Percentiles rank a stretch among this genome's conserved stretches.
These are phyloP conservation scores for Hexactinellida sp. DNA, from an alignment of 37 sponge, comb jelly and placozoan genomes.

Conservation along the genomic window DNA sequence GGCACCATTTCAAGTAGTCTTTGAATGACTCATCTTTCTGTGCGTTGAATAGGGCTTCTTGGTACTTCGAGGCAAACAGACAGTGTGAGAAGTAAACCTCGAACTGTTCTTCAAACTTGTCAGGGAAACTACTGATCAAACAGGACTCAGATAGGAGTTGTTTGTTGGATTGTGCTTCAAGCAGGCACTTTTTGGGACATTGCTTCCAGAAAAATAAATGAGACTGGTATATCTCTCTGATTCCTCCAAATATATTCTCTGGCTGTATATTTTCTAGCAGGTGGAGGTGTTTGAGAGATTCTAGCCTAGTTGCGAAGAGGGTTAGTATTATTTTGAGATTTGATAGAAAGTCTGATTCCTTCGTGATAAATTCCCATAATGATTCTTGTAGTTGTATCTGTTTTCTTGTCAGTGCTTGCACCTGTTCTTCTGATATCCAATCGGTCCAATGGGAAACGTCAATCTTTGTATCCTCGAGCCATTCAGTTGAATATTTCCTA, in stretches of 20 bases:
- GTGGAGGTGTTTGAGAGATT: not conserved
- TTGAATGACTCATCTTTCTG: not conserved
- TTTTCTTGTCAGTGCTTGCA: not conserved
- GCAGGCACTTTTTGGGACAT: not conserved
- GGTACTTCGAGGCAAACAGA: not conserved
- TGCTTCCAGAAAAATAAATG: not conserved
- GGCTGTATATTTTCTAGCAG: not conserved
- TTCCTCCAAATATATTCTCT: not conserved
- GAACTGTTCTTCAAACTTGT: not conserved
- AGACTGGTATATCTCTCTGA: not conserved
- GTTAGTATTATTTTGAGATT: not conserved
- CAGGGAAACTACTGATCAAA: not conserved
- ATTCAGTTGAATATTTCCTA: no score
- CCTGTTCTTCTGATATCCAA: not conserved
- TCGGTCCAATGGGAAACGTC: not conserved
- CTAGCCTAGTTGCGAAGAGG: not conserved
- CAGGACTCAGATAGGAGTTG: not conserved
- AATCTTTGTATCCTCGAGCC: not conserved
- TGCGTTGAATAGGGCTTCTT: not conserved
- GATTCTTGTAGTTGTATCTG: not conserved
- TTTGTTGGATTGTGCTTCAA: not conserved
- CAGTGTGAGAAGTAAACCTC: not conserved
- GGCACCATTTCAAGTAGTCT: constrained; percentile 6
- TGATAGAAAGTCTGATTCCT: not conserved
- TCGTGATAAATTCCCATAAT: not conserved